phyloP scores from a whole-genome alignment of 2,113 vertebrate species.

The Sylvietta virens region DNA sequence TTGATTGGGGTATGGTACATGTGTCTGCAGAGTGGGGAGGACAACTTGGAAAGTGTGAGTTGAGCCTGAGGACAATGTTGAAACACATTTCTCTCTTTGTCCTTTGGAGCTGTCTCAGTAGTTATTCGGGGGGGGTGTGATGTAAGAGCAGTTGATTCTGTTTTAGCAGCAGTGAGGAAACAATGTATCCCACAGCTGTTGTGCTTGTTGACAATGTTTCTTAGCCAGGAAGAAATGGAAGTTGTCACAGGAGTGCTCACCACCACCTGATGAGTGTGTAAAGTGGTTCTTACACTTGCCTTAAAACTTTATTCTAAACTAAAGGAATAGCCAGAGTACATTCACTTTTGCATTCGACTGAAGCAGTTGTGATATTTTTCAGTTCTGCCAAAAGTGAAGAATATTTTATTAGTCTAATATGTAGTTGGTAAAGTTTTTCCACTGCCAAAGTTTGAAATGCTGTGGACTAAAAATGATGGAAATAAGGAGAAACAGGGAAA shows the following conservation, averaged over 20 bases:
- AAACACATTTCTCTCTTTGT: background rate
- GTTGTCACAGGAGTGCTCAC: background rate
- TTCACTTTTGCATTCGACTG: background rate
- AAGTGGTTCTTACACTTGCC: background rate
- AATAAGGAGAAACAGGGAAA: background rate
- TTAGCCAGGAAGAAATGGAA: background rate
- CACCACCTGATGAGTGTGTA: rapidly evolving
- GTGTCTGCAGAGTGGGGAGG: background rate
- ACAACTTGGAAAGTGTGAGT: background rate
- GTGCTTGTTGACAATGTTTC: background rate
- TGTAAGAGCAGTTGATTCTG: background rate
- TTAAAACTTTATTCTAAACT: background rate
- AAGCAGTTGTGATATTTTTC: background rate
- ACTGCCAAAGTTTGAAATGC: background rate
- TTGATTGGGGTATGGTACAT: background rate
- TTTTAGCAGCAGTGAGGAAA: background rate
- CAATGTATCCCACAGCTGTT: background rate
- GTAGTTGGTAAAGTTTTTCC: background rate
- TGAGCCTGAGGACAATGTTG: background rate
- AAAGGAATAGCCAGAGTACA: background rate
- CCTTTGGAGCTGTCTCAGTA: background rate
- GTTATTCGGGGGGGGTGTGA: background rate
- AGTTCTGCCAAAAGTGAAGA: background rate
- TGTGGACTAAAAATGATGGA: background rate
- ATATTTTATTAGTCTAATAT: background rate